Evolutionary conservation across 2,888 invertebrate species (phyloP), one percentile per base, ranked within the genome.

Genomic region (Anodontia alba): DNA sequence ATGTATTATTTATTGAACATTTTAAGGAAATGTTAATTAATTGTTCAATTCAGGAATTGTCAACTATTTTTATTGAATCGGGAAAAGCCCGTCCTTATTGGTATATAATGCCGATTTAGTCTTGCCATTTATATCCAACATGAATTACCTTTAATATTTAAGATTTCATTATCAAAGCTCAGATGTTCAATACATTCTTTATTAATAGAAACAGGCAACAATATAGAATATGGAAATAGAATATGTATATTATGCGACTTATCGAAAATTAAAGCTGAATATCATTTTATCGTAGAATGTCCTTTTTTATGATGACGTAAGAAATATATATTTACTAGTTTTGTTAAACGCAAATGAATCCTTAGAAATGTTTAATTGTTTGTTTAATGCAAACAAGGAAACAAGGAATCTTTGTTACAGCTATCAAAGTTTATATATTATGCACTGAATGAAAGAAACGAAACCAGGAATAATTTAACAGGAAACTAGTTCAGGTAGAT

Each of bases 31-130:
- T 71, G 26, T 12, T 77, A 17, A 62, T 8, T 54, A 43, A 77
- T 49, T 68, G 73, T 42, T 43, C 51, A 26, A 51, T n/a, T 17
- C 75, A 69, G 71, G 66, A 74, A 10, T 70, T 70, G 71, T 38
- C 68, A 38, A 1, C 29, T 3, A 51, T 26, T 29, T 29, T 62
- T 29, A 71, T 7, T 29, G 71, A 74, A 29, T 57, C 26, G 17
- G 38, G 23, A 36, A 17, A 67, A 43, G 66, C 49, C 33, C 20
- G 70, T 26, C 54, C 36, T 29, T 77, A 62, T 26, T n/a, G 68
- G 42, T 51, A 67, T 17, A 46, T 51, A 17, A 78, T 67, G 57
- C 23, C 57, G 29, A 26, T 57, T 57, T 29, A 5, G 29, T 10
- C 7, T 29, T 23, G 23, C 57, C 3, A 57, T 3, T 57, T 57